Percentiles rank a stretch among this genome's conserved stretches.
Conservation (phyloP, 2,888 invertebrate genomes). For the Melieria omissa region DNA sequence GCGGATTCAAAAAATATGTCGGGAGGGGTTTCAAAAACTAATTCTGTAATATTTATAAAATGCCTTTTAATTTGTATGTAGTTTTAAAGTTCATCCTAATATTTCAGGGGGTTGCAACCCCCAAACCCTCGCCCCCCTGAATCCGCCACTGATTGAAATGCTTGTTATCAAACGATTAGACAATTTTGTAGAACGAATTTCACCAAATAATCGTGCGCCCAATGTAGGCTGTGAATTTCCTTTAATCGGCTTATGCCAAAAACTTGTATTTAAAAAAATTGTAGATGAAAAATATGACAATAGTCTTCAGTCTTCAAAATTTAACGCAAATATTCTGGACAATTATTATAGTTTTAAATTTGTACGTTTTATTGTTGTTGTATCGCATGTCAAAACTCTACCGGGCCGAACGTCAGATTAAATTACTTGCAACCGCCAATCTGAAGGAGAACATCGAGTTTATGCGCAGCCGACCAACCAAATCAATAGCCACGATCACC, state of each 20-base stretch:
- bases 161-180: no score
- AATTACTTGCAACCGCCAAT: constrained; percentile 36
- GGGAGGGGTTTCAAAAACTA: no score
- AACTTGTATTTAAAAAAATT: constrained; percentile 28
- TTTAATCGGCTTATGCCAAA: constrained; percentile 20
- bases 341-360: constrained; percentile 38
- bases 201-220: neutral
- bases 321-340: constrained; percentile 46
- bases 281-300: constrained; percentile 39
- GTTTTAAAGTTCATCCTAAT: no score
- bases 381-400: constrained; percentile 43
- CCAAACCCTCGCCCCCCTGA: no score
- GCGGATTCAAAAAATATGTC: no score
- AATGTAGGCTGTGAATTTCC: constrained; percentile 4
- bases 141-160: no score
- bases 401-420: constrained; percentile 38
- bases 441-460: constrained; percentile 38
- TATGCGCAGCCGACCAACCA: constrained; percentile 24
- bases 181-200: no score
- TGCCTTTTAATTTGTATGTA: no score
- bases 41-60: no score
- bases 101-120: no score
- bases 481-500: neutral
- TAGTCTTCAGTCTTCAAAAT: constrained; percentile 46
- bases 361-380: constrained; percentile 42